Evolutionary conservation across 2,888 invertebrate genomes (phyloP).

Genomic region (Himalopsyche anomala): DNA sequence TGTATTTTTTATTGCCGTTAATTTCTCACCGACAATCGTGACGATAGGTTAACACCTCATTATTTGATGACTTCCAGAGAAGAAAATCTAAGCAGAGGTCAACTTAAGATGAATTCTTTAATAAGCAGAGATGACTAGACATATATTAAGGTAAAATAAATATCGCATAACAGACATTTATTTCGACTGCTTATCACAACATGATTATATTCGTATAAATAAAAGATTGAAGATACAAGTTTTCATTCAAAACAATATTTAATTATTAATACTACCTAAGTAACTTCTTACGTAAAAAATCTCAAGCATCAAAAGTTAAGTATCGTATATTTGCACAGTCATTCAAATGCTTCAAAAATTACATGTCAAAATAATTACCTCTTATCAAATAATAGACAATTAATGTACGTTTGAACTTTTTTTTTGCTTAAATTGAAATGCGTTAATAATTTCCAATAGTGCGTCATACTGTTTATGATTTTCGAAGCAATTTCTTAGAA

Average conservation of each 20-base stretch:
- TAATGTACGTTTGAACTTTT: not conserved
- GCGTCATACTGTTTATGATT: too few species aligned
- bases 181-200: not conserved
- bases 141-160: not conserved
- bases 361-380: conserved; percentile 4
- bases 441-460: too few species aligned
- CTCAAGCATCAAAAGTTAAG: too few species aligned
- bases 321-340: conserved; percentile 7
- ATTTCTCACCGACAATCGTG: not conserved
- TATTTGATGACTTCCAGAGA: not conserved
- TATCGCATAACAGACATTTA: not conserved
- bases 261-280: not conserved
- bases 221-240: not conserved
- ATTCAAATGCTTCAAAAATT: not conserved
- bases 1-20: too few species aligned
- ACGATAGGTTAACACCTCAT: not conserved
- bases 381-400: not conserved
- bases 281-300: not conserved
- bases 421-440: too few species aligned
- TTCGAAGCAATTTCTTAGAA: too few species aligned
- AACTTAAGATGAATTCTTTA: not conserved
- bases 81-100: not conserved
- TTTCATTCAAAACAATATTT: not conserved
- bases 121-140: not conserved
- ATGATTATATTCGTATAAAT: not conserved